A percentile compares a stretch with the other conserved stretches of the same genome.
phyloP scores from a whole-genome alignment of 2,113 vertebrate genomes.

The Meriones unguiculatus region DNA sequence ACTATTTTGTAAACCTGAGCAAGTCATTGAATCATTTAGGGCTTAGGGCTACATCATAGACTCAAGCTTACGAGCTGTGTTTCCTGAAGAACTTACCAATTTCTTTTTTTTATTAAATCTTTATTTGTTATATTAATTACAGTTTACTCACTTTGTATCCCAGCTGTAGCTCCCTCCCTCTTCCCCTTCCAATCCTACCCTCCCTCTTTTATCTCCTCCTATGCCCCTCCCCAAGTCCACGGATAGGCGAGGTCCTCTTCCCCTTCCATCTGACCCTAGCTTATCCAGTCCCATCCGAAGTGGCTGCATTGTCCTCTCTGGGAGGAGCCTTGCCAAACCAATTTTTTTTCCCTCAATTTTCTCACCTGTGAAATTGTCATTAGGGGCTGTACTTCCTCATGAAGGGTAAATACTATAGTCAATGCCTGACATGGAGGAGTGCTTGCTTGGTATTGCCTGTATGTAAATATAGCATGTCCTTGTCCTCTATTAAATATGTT shows the following conservation, averaged over 20 bases:
- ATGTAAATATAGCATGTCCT: background rate
- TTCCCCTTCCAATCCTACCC: too few relatives aligned
- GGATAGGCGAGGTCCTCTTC: too few relatives aligned
- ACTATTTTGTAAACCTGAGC: conserved; percentile 5
- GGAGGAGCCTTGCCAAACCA: too few relatives aligned
- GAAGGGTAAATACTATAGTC: background rate
- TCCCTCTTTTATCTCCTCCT: too few relatives aligned
- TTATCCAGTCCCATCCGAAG: too few relatives aligned
- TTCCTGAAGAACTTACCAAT: background rate
- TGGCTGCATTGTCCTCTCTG: too few relatives aligned
- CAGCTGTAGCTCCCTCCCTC: too few relatives aligned
- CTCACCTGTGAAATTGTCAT: background rate
- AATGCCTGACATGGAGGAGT: background rate
- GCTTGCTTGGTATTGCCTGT: background rate
- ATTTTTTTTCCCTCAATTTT: background rate
- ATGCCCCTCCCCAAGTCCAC: too few relatives aligned
- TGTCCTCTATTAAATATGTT: background rate
- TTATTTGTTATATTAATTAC: too few relatives aligned
- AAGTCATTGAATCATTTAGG: conserved; percentile 25
- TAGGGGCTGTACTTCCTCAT: background rate
- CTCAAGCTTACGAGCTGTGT: background rate
- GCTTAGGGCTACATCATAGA: background rate
- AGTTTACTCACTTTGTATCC: too few relatives aligned
- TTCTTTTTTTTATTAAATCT: too few relatives aligned
- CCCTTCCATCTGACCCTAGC: too few relatives aligned